Conservation (phyloP, 2,888 invertebrate genomes). For the Macroteleia sp. region DNA sequence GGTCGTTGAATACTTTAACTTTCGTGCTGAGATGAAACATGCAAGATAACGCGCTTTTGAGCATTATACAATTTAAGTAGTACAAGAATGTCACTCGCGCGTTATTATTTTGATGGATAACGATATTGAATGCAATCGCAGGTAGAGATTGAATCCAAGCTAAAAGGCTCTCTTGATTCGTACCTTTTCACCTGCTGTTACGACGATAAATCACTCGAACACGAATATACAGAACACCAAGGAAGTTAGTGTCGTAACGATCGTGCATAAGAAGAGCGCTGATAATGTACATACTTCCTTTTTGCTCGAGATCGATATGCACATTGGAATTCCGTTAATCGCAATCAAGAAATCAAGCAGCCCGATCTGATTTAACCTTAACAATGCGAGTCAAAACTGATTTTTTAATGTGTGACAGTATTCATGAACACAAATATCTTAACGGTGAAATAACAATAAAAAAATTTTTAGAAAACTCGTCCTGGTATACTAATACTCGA, state of each 20-base stretch:
- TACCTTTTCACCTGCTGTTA: constrained; percentile 46
- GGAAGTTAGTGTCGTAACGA: constrained; percentile 20
- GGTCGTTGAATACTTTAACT: too few relatives aligned
- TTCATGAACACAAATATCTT: constrained; percentile 10
- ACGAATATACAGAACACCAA: constrained; percentile 16
- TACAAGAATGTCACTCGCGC: too few relatives aligned
- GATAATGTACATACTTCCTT: constrained; percentile 35
- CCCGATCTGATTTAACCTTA: constrained; percentile 45
- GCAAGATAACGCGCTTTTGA: too few relatives aligned
- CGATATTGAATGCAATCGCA: too few relatives aligned
- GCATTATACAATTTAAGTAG: too few relatives aligned
- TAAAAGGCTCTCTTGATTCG: constrained; percentile 45
- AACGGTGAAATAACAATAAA: constrained; percentile 16
- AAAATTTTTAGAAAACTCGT: background rate
- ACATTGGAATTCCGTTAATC: constrained; percentile 41
- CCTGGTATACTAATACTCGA: background rate
- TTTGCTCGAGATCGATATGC: constrained; percentile 30
- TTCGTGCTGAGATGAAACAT: too few relatives aligned
- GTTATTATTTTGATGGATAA: too few relatives aligned
- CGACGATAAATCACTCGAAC: constrained; percentile 50
- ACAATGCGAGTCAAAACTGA: constrained; percentile 29
- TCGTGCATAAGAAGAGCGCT: constrained; percentile 20
- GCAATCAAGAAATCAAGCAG: constrained; percentile 45
- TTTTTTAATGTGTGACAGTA: constrained; percentile 35
- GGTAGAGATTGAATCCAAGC: constrained; percentile 41